Evolutionary conservation across 2,888 invertebrate genomes (phyloP).

Genomic region (Pachliopta kotzebuea): DNA sequence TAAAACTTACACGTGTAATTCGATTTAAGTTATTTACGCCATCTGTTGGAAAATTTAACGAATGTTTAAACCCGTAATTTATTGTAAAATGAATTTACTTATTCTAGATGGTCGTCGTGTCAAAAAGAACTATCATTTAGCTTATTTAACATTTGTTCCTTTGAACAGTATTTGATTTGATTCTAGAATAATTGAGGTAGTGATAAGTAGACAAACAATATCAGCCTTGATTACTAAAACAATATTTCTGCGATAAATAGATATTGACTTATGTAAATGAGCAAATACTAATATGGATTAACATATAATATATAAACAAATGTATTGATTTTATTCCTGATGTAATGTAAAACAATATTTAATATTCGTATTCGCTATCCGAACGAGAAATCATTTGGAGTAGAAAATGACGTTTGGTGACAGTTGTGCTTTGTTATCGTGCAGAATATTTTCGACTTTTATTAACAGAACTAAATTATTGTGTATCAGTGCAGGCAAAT

Average conservation of each 20-base stretch:
- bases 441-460: conserved; percentile 64
- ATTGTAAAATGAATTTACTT: not conserved
- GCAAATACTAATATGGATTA: too few relatives aligned
- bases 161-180: not conserved
- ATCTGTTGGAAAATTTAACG: not conserved
- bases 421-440: conserved; percentile 73
- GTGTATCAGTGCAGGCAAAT: conserved; percentile 56
- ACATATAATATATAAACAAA: too few relatives aligned
- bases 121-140: not conserved
- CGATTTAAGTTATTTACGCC: not conserved
- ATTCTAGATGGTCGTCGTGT: not conserved
- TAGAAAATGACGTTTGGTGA: conserved; percentile 74
- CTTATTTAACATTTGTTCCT: not conserved
- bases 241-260: not conserved
- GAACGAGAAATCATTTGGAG: conserved; percentile 7
- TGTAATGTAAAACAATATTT: not conserved
- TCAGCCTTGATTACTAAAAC: not conserved
- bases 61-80: not conserved
- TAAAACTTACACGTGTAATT: not conserved
- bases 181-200: not conserved
- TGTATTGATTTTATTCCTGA: too few relatives aligned
- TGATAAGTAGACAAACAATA: not conserved
- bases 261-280: not conserved
- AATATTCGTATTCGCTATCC: not conserved
- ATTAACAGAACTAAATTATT: conserved; percentile 57